Evolutionary conservation across 2,113 vertebrate species (phyloP), one percentile per base, ranked within the genome.

Genomic region (Ibidorhyncha struthersii): DNA sequence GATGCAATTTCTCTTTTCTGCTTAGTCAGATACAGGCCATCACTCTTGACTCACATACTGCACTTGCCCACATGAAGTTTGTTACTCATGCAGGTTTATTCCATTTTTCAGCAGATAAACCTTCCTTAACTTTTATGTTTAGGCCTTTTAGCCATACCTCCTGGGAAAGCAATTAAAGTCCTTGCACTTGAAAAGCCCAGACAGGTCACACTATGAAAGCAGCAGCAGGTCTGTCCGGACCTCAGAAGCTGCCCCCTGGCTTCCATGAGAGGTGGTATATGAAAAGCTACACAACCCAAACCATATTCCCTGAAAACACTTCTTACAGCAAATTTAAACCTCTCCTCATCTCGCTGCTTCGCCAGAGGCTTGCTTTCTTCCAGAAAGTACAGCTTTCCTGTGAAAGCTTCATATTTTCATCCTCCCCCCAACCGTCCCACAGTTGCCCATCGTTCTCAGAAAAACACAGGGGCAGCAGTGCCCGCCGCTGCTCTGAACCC

Each of bases 71-170:
- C 67, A 30, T 86, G 73, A 95, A 92, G 67, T 89, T 81, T 94
- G 53, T 97, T 96, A 97, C 73, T 95, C 90, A 97, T 19, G 5
- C 18, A 32, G 61, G 95, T 67, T 97, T 91, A 91, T 84, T 87
- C 52, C 2, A 4, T 73, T 94, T 93, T 90, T 94, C 41, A 69
- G 40, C 40, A 86, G 89, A 76, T 91, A 87, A 96, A 74, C 10
- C 21, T 52, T 11, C 53, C 30, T 52, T 65, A 82, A 29, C 19
- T 93, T 88, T 86, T 83, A n/a, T 36, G 22, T 59, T 71, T 88
- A 77, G 45, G 70, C 38, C 50, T 82, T 94, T 77, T 73, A 92
- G 38, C 62, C 41, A 9, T 91, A 32, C 5, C 20, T 83, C 59
- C 71, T 50, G 59, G 58, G 62, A 94, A 96, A 97, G 30, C 50